phyloP scores from a whole-genome alignment of 2,797 vertebrate genomes.

The Amblyraja radiata region DNA sequence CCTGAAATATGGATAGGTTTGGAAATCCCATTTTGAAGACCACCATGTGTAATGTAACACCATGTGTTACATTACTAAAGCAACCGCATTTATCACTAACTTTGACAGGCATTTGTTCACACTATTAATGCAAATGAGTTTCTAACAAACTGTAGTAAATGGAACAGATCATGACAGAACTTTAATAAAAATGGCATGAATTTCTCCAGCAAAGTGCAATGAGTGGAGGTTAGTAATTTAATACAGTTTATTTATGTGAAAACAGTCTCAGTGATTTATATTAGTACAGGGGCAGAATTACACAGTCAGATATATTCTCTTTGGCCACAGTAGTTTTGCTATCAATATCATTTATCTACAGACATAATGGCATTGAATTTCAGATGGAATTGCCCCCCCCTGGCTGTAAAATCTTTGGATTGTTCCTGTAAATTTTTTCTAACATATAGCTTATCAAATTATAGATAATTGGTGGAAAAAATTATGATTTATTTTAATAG shows the following conservation, averaged over 20 bases:
- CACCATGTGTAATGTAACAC: neutral
- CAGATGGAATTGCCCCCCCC: neutral
- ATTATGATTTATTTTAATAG: neutral
- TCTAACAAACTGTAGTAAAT: neutral
- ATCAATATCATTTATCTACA: neutral
- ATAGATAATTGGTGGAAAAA: neutral
- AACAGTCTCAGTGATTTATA: neutral
- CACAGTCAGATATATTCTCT: too few species aligned
- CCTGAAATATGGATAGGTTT: neutral
- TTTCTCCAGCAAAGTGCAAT: neutral
- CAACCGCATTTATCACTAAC: neutral
- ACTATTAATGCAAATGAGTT: neutral
- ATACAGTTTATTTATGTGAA: neutral
- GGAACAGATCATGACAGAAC: neutral
- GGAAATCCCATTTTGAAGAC: neutral
- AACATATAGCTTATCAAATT: neutral
- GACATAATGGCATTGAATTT: neutral
- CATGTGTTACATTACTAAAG: too few species aligned
- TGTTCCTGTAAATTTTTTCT: neutral
- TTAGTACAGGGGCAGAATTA: too few species aligned
- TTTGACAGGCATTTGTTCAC: neutral
- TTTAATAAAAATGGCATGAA: neutral
- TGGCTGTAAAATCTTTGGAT: neutral
- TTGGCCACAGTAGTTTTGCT: too few species aligned
- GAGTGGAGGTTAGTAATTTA: neutral